Evolutionary conservation across 2,797 vertebrate species (phyloP), one percentile per base, ranked within the genome.

Genomic region (Hephaestus fuliginosus): DNA sequence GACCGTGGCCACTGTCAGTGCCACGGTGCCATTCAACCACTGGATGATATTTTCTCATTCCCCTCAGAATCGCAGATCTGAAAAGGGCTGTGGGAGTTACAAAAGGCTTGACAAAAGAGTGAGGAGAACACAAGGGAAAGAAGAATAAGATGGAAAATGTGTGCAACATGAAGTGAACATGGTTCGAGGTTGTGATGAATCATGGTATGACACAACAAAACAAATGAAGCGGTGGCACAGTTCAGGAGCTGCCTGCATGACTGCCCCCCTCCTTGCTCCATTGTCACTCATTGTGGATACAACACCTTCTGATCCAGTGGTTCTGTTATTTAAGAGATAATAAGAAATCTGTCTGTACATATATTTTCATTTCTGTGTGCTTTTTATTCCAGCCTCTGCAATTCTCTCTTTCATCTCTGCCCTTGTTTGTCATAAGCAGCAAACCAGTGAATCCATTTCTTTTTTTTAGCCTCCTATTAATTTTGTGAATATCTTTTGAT

Each of bases 341-440:
- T 17, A 41, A 10, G 48, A 51, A 51, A 51, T 62, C 36, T 8
- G 22, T 44, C 41, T 63, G 41, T 30, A 30, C 5, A 64, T 48
- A 44, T 2, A 44, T 25, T 43, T 43, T 22, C 6, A 62, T 13
- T 64, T 43, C 7, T 14, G 15, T 52, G 5, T 57, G 20, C 11
- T 30, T 33, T 58, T 20, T 63, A 44, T 28, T 25, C 20, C 22
- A 46, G 12, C 7, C 41, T 36, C 36, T 11, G 11, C 36, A 66
- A 67, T 39, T 39, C 20, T 18, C 17, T 33, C 53, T 66, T 58
- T 66, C 53, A 77, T 77, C 39, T 63, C 57, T 62, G 57, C 12
- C 28, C 30, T 25, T 46, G 11, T 63, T 68, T 48, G 10, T 61
- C 22, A 43, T n/a, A 1, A 49, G 28, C 25, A 46, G 25, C 43